Percentiles rank a stretch among this genome's conserved stretches.
Conservation (phyloP, 1,140 invertebrate genomes). For the Euschistus heros region DNA sequence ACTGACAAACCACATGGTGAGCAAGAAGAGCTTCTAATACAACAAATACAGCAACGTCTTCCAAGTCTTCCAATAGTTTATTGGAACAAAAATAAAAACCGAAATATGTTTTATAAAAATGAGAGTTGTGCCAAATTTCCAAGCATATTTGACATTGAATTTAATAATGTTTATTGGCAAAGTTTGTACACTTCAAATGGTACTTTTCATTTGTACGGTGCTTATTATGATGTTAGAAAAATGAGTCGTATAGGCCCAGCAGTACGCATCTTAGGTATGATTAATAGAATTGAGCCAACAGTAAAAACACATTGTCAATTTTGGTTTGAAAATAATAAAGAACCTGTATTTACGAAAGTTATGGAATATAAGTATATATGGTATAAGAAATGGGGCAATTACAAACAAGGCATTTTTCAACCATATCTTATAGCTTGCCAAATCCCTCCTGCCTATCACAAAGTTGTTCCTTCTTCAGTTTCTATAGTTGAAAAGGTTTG, state of each 20-base stretch:
- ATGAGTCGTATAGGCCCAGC: conserved; percentile 65
- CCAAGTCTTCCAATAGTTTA: conserved; percentile 73
- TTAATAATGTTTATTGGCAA: conserved; percentile 88
- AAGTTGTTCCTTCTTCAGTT: conserved; percentile 67
- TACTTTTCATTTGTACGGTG: conserved; percentile 75
- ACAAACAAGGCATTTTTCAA: conserved; percentile 82
- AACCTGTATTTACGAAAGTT: conserved; percentile 64
- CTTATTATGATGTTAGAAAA: conserved; percentile 73
- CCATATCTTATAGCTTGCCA: conserved; percentile 84
- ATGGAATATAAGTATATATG: conserved; percentile 89
- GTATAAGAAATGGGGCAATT: conserved; percentile 90
- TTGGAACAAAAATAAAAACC: conserved; percentile 67
- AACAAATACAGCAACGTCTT: conserved; percentile 59
- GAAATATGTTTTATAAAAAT: conserved; percentile 56
- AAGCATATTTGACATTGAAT: conserved; percentile 75
- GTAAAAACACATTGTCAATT: conserved; percentile 76
- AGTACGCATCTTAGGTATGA: conserved; percentile 79
- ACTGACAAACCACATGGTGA: conserved; percentile 54
- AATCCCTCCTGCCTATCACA: conserved; percentile 59
- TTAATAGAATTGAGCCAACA: conserved; percentile 73
- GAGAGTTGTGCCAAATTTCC: conserved; percentile 69
- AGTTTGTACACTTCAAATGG: conserved; percentile 65
- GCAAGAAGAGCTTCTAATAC: conserved; percentile 63
- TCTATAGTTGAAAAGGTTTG: conserved; percentile 77
- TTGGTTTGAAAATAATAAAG: conserved; percentile 76